Evolutionary conservation across 2,888 invertebrate genomes (phyloP), one percentile per base, ranked within the genome.

Genomic region (Lutraria lutraria): DNA sequence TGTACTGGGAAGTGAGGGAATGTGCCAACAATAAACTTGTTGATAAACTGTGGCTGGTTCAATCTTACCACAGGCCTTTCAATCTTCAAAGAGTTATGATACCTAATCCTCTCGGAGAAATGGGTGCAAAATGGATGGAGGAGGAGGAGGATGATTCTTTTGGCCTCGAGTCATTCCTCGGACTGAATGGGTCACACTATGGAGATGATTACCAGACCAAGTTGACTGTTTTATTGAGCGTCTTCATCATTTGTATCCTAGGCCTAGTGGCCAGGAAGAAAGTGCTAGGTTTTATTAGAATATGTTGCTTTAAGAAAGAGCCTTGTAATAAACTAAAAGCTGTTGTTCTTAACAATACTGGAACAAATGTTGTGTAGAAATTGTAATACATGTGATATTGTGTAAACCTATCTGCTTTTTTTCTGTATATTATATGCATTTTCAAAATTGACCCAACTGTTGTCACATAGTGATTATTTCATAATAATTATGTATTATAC

Each of bases 1-100:
- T 95, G 8, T 90, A 92, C 52, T 95, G 95, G 95, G 94, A 94
- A 86, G 94, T 94, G 10, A 85, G 92, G 87, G 93, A 93, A 76
- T 94, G 94, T n/a, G 82, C 81, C 43, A 94, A 93, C 84, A 94
- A 95, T 85, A 93, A 93, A 86, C 87, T 93, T 52, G 89, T 95
- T 19, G 95, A 95, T 56, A 92, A 90, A 63, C 91, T 95, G 19
- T 93, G 93, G 92, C 89, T 95, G 10, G 90, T 95, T 25, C 95
- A 95, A 83, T 89, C 91, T 19, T 91, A 89, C 31, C 95, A 95
- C 88, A 93, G 94, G 68, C 93, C 95, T 12, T 95, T 95, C 68
- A 89, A 86, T 72, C 21, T 80, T 52, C 89, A 91, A 29, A 56
- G 86, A 52, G 91, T 92, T 21, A 85, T 90, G 54, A 85, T 93